Evolutionary conservation across 2,888 invertebrate species (phyloP).

Genomic region (Eupithecia subfuscata): DNA sequence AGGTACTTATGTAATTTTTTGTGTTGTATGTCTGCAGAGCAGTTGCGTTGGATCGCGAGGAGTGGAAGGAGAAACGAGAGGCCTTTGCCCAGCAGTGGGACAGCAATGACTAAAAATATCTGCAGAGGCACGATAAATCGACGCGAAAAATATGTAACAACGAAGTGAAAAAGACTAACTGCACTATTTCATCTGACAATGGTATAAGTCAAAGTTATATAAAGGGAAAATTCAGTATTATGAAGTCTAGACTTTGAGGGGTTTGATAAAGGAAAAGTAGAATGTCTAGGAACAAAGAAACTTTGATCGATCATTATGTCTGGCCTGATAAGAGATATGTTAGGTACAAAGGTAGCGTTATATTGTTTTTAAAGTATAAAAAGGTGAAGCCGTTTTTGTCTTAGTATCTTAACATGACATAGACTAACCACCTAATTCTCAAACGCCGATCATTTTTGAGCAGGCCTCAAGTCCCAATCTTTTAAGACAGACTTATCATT

Average conservation of each 20-base stretch:
- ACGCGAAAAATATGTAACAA: not conserved
- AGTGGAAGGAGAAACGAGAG: too few relatives aligned
- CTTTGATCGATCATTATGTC: not conserved
- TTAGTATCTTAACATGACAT: too few relatives aligned
- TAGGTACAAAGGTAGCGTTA: not conserved
- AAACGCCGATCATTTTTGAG: not conserved
- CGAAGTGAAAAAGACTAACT: not conserved
- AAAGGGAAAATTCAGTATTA: not conserved
- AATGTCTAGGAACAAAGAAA: conserved; percentile 9
- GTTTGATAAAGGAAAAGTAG: conserved; percentile 6
- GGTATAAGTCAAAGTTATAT: not conserved
- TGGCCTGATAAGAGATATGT: not conserved
- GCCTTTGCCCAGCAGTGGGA: too few relatives aligned
- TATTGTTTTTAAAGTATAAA: not conserved
- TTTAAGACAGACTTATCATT: not conserved
- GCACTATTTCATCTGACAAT: not conserved
- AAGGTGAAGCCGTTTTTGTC: too few relatives aligned
- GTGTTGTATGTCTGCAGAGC: not conserved
- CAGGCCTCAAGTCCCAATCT: not conserved
- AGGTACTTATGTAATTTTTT: too few relatives aligned
- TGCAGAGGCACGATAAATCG: not conserved
- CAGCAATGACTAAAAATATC: too few relatives aligned
- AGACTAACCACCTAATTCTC: not conserved
- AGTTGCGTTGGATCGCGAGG: too few relatives aligned
- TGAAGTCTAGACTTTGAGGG: conserved; percentile 3